phyloP scores from a whole-genome alignment of 2,888 invertebrate genomes.

The Sinopyrophorus schimmeli region DNA sequence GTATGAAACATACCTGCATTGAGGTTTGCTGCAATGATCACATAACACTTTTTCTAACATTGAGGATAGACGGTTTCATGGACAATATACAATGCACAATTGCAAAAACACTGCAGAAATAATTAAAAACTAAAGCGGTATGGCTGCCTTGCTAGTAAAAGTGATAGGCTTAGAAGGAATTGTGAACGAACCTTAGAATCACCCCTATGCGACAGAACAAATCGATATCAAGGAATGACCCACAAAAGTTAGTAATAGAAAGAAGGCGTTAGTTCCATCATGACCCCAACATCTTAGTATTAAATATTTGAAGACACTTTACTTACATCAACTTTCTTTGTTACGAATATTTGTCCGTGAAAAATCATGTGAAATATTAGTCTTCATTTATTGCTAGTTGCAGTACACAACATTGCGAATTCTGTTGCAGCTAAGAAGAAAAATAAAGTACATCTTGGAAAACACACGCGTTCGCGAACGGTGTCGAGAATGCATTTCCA shows the following conservation, averaged over 20 bases:
- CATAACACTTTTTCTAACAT: constrained; percentile 50
- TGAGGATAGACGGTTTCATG: constrained; percentile 46
- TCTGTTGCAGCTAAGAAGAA: constrained; percentile 40
- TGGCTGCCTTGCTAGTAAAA: constrained; percentile 38
- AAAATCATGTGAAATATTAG: constrained; percentile 53
- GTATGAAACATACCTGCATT: constrained; percentile 48
- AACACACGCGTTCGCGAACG: constrained; percentile 39
- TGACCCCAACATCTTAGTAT: constrained; percentile 28
- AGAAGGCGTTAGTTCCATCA: constrained; percentile 30
- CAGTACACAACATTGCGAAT: constrained; percentile 45
- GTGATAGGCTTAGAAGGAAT: constrained; percentile 39
- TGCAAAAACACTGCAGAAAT: constrained; percentile 46
- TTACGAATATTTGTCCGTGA: constrained; percentile 53
- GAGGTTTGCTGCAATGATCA: constrained; percentile 48
- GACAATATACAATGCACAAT: constrained; percentile 40
- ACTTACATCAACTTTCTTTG: constrained; percentile 56
- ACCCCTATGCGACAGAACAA: constrained; percentile 54
- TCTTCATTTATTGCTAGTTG: constrained; percentile 55
- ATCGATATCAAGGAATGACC: constrained; percentile 55
- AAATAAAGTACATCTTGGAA: constrained; percentile 47
- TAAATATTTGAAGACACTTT: constrained; percentile 42
- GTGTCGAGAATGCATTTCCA: constrained; percentile 41
- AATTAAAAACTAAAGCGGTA: constrained; percentile 41
- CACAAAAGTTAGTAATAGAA: constrained; percentile 47
- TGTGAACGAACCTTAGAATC: constrained; percentile 51